Conservation (phyloP, 2,888 invertebrate genomes). For the Troglohyphantes excavatus region DNA sequence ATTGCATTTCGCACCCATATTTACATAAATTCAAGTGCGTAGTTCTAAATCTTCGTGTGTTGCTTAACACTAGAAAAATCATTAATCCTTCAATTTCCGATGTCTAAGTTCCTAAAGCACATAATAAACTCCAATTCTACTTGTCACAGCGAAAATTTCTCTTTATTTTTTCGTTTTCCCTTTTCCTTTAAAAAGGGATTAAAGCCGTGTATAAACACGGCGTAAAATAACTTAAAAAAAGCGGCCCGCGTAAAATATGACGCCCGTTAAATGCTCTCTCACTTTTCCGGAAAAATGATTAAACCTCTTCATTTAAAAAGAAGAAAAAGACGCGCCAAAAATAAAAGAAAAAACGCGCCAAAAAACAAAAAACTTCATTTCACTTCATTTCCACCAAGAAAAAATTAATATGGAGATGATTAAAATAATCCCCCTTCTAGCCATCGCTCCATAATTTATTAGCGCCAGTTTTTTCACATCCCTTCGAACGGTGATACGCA, state of each 20-base stretch:
- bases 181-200: constrained; percentile 1
- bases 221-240: constrained; percentile 40
- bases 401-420: constrained; percentile 69
- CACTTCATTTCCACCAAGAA: background rate
- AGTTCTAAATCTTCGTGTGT: too few species aligned
- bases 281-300: constrained; percentile 37
- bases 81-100: background rate
- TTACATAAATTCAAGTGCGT: too few species aligned
- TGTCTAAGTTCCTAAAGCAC: background rate
- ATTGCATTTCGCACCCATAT: too few species aligned
- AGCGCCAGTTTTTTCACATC: constrained; percentile 31
- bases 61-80: background rate
- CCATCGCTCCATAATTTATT: constrained; percentile 48
- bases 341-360: background rate
- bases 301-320: constrained; percentile 57
- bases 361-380: constrained; percentile 23
- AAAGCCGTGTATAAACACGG: constrained; percentile 14
- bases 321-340: constrained; percentile 21
- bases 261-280: constrained; percentile 35
- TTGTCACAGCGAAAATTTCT: background rate
- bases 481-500: background rate
- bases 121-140: background rate
- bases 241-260: constrained; percentile 21
- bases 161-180: background rate
- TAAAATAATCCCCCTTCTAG: constrained; percentile 53